phyloP scores from a whole-genome alignment of 2,797 vertebrate genomes.

The Paguma larvata region DNA sequence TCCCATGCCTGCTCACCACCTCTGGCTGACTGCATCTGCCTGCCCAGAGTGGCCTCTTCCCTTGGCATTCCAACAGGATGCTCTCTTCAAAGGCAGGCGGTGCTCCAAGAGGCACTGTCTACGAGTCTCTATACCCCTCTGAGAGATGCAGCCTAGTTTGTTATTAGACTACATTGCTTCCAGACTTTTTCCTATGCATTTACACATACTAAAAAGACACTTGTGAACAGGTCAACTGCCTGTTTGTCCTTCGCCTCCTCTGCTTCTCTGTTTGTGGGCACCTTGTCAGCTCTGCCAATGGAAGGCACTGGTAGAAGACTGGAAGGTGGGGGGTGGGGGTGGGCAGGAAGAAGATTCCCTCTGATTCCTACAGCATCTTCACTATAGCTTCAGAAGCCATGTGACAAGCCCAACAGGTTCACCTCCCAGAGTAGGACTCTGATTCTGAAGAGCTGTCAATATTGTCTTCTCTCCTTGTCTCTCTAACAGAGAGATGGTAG shows the following conservation, averaged over 20 bases:
- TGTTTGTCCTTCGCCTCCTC: neutral
- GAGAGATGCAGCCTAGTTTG: neutral
- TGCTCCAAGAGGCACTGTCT: neutral
- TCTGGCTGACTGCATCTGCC: neutral
- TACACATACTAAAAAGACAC: neutral
- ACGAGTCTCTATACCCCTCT: neutral
- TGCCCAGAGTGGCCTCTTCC: neutral
- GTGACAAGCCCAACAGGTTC: neutral
- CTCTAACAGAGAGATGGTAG: neutral
- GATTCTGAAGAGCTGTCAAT: neutral
- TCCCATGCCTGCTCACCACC: neutral
- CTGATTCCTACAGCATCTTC: neutral
- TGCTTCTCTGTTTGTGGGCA: neutral
- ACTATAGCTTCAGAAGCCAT: neutral
- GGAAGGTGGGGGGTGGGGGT: neutral
- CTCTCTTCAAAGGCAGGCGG: neutral
- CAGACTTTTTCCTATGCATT: neutral
- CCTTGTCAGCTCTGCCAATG: neutral
- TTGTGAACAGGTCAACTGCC: neutral
- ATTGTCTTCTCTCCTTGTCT: neutral
- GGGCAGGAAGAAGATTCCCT: neutral
- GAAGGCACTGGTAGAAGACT: neutral
- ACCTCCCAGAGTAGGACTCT: neutral
- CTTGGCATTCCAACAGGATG: accelerated
- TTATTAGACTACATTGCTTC: neutral